phyloP scores from a whole-genome alignment of 1,140 invertebrate genomes.

The Babylonia areolata region DNA sequence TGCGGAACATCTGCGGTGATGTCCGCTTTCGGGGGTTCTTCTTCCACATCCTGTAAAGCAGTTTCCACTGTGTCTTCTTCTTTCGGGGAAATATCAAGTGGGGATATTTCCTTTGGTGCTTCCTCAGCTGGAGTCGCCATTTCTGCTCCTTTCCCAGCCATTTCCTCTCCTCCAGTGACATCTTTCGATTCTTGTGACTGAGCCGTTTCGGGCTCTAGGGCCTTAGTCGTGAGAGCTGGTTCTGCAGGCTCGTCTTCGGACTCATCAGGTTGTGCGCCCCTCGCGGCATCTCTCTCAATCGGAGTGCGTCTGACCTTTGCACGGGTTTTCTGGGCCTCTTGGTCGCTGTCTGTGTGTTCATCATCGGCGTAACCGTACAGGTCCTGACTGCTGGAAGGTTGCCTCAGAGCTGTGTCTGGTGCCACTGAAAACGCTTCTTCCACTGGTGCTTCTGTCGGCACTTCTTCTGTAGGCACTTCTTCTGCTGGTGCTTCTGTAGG shows the following conservation, averaged over 20 bases:
- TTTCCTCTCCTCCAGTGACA: not conserved
- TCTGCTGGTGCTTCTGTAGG: not conserved
- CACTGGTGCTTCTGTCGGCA: not conserved
- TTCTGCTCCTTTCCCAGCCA: no score
- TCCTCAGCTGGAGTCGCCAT: no score
- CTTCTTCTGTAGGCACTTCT: not conserved
- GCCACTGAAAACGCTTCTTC: not conserved
- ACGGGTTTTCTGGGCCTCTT: not conserved
- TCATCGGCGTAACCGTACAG: not conserved
- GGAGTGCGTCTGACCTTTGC: not conserved
- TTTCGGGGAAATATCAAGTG: no score
- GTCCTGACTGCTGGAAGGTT: not conserved
- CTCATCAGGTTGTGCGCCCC: not conserved
- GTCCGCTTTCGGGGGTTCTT: no score
- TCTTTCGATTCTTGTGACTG: not conserved
- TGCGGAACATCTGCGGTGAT: no score
- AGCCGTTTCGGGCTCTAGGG: not conserved
- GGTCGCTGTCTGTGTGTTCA: not conserved
- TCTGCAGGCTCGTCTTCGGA: not conserved
- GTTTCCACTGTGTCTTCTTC: no score
- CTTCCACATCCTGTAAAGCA: no score
- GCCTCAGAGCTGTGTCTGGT: not conserved
- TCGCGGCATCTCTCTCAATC: not conserved
- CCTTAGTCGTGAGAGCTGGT: no score
- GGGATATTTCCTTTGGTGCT: no score